Evolutionary conservation across 1,140 invertebrate species (phyloP).

Genomic region (Rhynchophorus ferrugineus): DNA sequence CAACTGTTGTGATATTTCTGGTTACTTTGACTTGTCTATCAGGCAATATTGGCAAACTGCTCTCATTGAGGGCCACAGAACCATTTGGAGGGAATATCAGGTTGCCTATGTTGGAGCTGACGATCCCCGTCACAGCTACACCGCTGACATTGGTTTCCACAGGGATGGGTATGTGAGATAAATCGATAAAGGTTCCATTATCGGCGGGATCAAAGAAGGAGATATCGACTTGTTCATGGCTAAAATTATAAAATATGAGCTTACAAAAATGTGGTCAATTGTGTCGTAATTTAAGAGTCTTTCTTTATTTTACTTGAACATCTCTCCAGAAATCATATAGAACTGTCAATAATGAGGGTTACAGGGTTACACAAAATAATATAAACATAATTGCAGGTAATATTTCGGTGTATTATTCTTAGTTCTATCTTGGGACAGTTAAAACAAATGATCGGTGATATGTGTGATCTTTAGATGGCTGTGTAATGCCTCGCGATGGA

Average conservation of each 20-base stretch:
- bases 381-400: too few relatives aligned
- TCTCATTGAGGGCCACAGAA: constrained; percentile 9
- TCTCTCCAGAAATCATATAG: too few relatives aligned
- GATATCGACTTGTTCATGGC: constrained; percentile 47
- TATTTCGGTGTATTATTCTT: too few relatives aligned
- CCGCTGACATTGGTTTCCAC: constrained; percentile 47
- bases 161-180: constrained; percentile 46
- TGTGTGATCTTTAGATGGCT: too few relatives aligned
- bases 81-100: constrained; percentile 24
- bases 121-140: constrained; percentile 45
- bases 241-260: constrained; percentile 23
- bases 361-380: too few relatives aligned
- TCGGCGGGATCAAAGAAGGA: constrained; percentile 47
- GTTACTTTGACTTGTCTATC: constrained; percentile 28
- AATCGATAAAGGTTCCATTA: constrained; percentile 43
- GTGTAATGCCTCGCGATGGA: too few relatives aligned
- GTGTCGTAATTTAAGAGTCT: too few relatives aligned
- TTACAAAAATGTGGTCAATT: neutral
- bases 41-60: constrained; percentile 21
- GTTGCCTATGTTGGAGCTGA: constrained; percentile 43
- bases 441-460: too few relatives aligned
- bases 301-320: too few relatives aligned
- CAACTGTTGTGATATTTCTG: constrained; percentile 27
- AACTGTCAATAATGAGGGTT: too few relatives aligned
- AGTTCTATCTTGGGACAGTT: too few relatives aligned